Base-by-base conservation (phyloP, 2,113 vertebrate genomes). In the Callipepla californica region DNA sequence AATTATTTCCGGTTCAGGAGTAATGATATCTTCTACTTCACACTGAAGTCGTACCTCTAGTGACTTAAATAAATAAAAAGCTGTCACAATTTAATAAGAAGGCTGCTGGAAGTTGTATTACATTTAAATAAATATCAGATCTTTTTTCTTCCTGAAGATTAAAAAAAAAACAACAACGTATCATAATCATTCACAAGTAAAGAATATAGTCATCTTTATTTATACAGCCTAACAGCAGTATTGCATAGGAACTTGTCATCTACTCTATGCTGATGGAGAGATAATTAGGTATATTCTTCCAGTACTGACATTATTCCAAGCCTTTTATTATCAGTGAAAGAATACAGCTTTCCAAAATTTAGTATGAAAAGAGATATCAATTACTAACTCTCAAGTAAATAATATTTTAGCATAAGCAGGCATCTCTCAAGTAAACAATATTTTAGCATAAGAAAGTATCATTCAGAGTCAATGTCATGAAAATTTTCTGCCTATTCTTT, bases 31-130 rank as follows among this genome's bases (percentile, higher is more conserved):
- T 93, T 99, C 99, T n/a, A 98, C 83, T 72, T 99, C 99, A 65
- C 97, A 98, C 70, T 98, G 99, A 95, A 99, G 98, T 75, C 99
- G 98, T 79, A 99, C 98, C 69, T 99, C 99, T 96, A 99, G 94
- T 48, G 98, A 98, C 99, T 99, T 97, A 32, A 92, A 93, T 34
- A 95, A 96, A 94, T 61, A 89, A 94, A 97, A 96, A 96, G 8
- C 30, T 36, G 58, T 97, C 96, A 95, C 69, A 15, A 61, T 90
- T 88, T 86, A 59, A 70, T 40, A 73, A 70, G 59, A 25, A 80
- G 94, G 34, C 51, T 85, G 55, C 45, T 66, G 19, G 21, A 93
- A 73, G 32, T 66, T 62, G 13, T 45, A n/a, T 70, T 76, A 73
- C 21, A 55, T 85, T 85, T 57, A 87, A 93, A 77, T 40, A 66